phyloP scores from a whole-genome alignment of 2,113 vertebrate genomes.

The Lichenostomus cassidix region DNA sequence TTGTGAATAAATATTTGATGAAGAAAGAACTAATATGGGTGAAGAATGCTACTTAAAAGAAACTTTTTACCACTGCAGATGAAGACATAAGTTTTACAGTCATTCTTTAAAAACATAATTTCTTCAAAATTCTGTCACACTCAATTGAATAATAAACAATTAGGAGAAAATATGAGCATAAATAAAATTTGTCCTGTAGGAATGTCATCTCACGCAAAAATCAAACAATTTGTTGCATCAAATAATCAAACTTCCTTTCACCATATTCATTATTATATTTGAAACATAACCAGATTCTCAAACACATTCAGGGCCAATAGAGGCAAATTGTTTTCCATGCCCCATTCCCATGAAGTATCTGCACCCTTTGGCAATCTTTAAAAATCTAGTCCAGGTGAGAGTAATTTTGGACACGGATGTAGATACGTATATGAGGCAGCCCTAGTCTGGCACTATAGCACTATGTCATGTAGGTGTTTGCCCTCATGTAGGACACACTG shows the following conservation, averaged over 20 bases:
- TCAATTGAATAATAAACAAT: neutral
- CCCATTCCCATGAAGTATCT: rapidly evolving
- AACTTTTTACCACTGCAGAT: neutral
- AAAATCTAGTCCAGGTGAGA: neutral
- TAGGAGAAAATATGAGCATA: neutral
- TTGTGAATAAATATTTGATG: neutral
- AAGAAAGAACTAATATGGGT: neutral
- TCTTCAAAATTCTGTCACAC: neutral
- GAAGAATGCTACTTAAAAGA: neutral
- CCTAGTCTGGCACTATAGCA: neutral
- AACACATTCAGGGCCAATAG: neutral
- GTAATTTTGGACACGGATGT: rapidly evolving
- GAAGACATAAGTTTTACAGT: neutral
- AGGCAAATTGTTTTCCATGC: neutral
- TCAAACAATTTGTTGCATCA: neutral
- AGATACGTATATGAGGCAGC: rapidly evolving
- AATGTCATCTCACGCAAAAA: neutral
- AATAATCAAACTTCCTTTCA: neutral
- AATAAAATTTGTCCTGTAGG: neutral
- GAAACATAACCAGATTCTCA: neutral
- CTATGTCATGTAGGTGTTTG: neutral
- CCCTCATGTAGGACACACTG: rapidly evolving
- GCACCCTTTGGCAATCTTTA: neutral
- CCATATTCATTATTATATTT: neutral
- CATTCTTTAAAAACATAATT: neutral